Percentiles rank a stretch among this genome's conserved stretches.
These are phyloP conservation scores for Anoura caudifer DNA, from an alignment of 2,113 vertebrate species.

Conservation along the genomic window DNA sequence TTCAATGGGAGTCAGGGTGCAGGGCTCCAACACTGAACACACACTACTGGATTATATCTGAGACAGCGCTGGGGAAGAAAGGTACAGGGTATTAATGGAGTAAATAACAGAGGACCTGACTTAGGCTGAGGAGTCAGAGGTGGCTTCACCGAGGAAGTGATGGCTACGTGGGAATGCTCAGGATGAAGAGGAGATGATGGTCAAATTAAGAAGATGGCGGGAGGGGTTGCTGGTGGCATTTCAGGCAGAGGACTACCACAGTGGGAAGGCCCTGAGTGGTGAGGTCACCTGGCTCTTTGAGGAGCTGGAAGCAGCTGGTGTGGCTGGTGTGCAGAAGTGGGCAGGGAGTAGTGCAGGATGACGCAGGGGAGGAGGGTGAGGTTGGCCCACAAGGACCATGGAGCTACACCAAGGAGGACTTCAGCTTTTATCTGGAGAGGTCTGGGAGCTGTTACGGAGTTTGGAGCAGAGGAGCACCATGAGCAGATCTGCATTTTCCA, in stretches of 20 bases:
- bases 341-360: background rate
- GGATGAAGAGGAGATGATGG: background rate
- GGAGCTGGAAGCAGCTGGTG: background rate
- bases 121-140: background rate
- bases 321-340: background rate
- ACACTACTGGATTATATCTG: background rate
- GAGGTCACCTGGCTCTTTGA: background rate
- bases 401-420: background rate
- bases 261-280: no score
- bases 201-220: background rate
- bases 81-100: background rate
- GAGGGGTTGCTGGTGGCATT: no score
- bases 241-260: background rate
- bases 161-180: rapidly evolving
- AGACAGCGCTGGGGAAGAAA: background rate
- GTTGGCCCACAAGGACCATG: rapidly evolving
- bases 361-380: no score
- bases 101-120: background rate
- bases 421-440: background rate
- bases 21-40: background rate
- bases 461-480: background rate
- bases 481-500: background rate
- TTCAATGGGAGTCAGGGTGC: background rate
- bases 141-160: background rate
- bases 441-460: background rate